phyloP scores from a whole-genome alignment of 2,113 vertebrate species.

The Festucalex cinctus region DNA sequence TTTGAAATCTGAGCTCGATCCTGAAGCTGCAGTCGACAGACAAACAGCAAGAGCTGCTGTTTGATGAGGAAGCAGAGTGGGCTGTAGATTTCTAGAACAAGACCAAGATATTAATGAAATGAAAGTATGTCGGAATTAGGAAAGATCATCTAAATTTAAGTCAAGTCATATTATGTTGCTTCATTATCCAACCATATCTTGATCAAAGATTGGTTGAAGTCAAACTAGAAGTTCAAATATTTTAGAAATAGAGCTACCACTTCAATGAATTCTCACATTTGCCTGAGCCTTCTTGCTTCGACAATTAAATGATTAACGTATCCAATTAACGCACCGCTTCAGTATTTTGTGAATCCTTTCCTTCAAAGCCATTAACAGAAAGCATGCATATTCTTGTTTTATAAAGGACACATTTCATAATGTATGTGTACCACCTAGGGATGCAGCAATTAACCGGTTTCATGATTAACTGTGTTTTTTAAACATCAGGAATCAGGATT shows the following conservation, averaged over 20 bases:
- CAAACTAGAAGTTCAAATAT: not conserved
- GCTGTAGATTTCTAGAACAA: constrained; percentile 29
- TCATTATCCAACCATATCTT: constrained; percentile 5
- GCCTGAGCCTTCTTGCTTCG: not conserved
- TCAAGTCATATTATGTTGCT: constrained; percentile 7
- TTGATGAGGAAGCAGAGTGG: constrained; percentile 26
- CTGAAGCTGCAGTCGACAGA: constrained; percentile 29
- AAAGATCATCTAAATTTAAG: constrained; percentile 1
- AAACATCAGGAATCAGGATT: no score
- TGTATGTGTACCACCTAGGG: not conserved
- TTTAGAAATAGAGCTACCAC: not conserved
- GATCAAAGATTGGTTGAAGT: constrained; percentile 10
- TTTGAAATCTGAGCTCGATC: constrained; percentile 62
- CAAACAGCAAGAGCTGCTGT: constrained; percentile 30
- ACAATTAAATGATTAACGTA: not conserved
- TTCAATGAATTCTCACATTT: not conserved
- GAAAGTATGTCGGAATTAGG: constrained; percentile 1
- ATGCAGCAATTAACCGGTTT: no score
- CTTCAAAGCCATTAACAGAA: constrained; percentile 20
- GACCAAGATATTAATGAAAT: constrained; percentile 16
- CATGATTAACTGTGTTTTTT: no score
- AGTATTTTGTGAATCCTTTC: constrained; percentile 3
- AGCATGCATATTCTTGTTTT: constrained; percentile 42
- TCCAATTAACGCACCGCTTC: not conserved
- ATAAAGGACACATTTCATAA: constrained; percentile 5